Evolutionary conservation across 2,888 invertebrate genomes (phyloP).

Genomic region (Meganola albula): DNA sequence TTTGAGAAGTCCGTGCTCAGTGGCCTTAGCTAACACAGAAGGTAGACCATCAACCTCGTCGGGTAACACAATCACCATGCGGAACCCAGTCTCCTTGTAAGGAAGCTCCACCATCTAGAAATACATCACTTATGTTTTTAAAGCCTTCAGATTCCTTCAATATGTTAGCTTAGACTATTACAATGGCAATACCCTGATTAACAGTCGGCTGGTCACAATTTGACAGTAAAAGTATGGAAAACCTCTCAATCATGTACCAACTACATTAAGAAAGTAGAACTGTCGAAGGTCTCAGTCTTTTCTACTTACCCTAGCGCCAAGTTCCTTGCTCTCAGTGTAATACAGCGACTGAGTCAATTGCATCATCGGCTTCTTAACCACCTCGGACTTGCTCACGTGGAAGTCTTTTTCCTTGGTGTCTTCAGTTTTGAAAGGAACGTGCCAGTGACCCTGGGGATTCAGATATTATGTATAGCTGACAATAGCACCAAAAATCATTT

Average conservation of each 20-base stretch:
- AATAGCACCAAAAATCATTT: too few relatives aligned
- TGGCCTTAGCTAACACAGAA: slow-evolving; percentile 13
- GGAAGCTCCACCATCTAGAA: too few relatives aligned
- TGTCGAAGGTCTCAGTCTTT: too few relatives aligned
- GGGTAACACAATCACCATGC: background rate
- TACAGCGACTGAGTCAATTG: slow-evolving; percentile 29
- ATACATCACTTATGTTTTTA: too few relatives aligned
- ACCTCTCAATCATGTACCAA: too few relatives aligned
- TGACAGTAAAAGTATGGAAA: too few relatives aligned
- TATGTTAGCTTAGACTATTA: too few relatives aligned
- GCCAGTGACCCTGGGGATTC: slow-evolving; percentile 48
- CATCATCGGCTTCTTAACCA: slow-evolving; percentile 43
- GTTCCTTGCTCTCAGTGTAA: slow-evolving; percentile 31
- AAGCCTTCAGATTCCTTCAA: too few relatives aligned
- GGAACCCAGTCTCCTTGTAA: background rate
- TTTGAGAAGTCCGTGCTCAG: slow-evolving; percentile 32
- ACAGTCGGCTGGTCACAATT: too few relatives aligned
- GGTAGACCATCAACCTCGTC: slow-evolving; percentile 42
- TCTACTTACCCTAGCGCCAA: slow-evolving; percentile 35
- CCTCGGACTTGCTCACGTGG: slow-evolving; percentile 28
- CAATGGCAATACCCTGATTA: too few relatives aligned
- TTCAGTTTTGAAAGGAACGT: slow-evolving; percentile 39
- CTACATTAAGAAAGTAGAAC: too few relatives aligned
- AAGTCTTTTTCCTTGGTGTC: slow-evolving; percentile 39
- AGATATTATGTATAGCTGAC: too few relatives aligned